Conservation (phyloP, 2,113 vertebrate genomes). For the Equus quagga region DNA sequence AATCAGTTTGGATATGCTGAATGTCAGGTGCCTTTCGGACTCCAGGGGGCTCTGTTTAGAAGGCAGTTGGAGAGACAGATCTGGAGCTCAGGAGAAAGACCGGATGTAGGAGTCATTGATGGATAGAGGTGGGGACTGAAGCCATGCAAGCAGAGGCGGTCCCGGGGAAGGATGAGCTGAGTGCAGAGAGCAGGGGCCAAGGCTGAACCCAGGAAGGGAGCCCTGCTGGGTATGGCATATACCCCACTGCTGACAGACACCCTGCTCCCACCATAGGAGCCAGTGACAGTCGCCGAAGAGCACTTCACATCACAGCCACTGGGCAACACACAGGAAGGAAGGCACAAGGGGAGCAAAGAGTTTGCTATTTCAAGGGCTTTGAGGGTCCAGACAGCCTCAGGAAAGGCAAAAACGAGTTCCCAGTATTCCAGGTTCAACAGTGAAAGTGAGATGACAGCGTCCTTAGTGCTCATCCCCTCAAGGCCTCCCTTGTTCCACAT, state of each 20-base stretch:
- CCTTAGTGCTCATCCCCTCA: not conserved
- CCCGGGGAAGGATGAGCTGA: not conserved
- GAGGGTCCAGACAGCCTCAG: not conserved
- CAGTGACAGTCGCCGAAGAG: not conserved
- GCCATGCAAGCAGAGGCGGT: not conserved
- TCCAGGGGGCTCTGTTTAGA: not conserved
- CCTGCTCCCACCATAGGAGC: not conserved
- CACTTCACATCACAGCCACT: not conserved
- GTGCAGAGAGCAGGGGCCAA: not conserved
- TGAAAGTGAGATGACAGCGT: not conserved
- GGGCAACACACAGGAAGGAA: not conserved
- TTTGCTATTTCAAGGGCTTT: not conserved
- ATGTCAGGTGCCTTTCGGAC: not conserved
- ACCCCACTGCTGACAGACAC: not conserved
- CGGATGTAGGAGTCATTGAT: fast-evolving
- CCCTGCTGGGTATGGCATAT: fast-evolving
- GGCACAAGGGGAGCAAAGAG: not conserved
- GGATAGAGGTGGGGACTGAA: not conserved
- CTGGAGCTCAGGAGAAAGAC: not conserved
- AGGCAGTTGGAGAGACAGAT: not conserved
- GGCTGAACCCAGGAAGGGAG: not conserved
- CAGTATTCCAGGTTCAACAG: not conserved
- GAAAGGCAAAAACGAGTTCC: not conserved
- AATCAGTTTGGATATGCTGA: not conserved
- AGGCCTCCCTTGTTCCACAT: not conserved